These are phyloP conservation scores for Harlomillsia oculata DNA, from an alignment of 1,140 invertebrate species.

Conservation along the genomic window DNA sequence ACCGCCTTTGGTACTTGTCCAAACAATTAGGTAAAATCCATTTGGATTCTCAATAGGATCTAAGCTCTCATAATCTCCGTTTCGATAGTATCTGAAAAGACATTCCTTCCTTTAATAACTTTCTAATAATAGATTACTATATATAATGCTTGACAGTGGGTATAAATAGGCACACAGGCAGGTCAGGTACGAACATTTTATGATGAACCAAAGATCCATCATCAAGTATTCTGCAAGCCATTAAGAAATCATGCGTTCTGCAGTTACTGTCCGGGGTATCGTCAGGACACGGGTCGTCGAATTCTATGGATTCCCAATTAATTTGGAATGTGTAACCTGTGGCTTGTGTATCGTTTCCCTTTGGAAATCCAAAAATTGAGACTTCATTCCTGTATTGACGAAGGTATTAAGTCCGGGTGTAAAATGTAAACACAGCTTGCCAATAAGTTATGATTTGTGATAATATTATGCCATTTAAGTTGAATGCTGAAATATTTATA, in stretches of 20 bases:
- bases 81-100: no score
- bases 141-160: background rate
- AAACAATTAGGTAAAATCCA: background rate
- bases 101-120: no score
- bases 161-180: no score
- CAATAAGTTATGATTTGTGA: no score
- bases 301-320: background rate
- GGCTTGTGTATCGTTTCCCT: constrained; percentile 6
- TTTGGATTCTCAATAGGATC: background rate
- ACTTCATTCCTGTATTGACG: no score
- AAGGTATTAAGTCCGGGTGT: no score
- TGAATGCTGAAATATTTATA: no score
- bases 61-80: no score
- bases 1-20: background rate
- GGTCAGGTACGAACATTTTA: background rate
- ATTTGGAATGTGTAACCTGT: constrained; percentile 7
- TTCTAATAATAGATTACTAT: background rate
- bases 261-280: background rate
- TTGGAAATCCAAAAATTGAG: constrained; percentile 14
- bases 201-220: background rate
- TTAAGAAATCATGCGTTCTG: background rate
- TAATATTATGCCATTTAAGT: no score
- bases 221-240: background rate
- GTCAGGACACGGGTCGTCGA: background rate
- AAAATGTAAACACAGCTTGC: no score